Base-by-base conservation (phyloP, 1,140 invertebrate species). In the Heliconius himera region DNA sequence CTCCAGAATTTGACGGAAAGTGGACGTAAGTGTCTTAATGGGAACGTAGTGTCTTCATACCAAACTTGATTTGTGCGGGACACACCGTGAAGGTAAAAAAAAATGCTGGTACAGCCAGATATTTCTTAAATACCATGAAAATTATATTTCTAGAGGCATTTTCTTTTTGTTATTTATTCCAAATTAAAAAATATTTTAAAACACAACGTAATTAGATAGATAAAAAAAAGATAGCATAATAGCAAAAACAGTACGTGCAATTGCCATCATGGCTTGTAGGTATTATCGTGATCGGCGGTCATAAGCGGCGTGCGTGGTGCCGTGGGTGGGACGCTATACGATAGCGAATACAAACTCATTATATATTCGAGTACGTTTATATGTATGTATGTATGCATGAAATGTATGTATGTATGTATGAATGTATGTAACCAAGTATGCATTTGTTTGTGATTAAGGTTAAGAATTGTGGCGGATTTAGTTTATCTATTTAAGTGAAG, bases 291-390 rank as follows among this genome's bases (percentile, higher is more conserved):
- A 75, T 80, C 49, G 66, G 33, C 74, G 73, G 79, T 74, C 78
- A 80, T 82, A 82, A 82, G 75, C 81, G 8, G 70, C 33, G 76
- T 82, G 81, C 81, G 81, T 82, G 81, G 70, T 76, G 49, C 75
- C 76, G 78, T 77, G 77, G 74, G 76, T 73, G 81, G 73, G 66
- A 70, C 33, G 73, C 73, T 72, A 54, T 71, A 49, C 76, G 75
- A 80, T 80, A 76, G 70, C 49, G 29, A 66, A 9, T 66, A 66
- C 54, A 22, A 56, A 22, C 8, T 22, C n/a, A 0, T 66, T 29
- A 29, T 66, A 66, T 26, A 66, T 66, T n/a, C n/a, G 5, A 13
- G 26, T 22, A 66, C 2, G 5, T 66, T 26, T 66, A 22, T 66
- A 22, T 66, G 26, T 66, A 26, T 13, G 54, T 56, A 56, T 56